Percentiles rank a stretch among this genome's conserved stretches.
Evolutionary conservation across 2,797 vertebrate species (phyloP).

Genomic region (Podargus strigoides): DNA sequence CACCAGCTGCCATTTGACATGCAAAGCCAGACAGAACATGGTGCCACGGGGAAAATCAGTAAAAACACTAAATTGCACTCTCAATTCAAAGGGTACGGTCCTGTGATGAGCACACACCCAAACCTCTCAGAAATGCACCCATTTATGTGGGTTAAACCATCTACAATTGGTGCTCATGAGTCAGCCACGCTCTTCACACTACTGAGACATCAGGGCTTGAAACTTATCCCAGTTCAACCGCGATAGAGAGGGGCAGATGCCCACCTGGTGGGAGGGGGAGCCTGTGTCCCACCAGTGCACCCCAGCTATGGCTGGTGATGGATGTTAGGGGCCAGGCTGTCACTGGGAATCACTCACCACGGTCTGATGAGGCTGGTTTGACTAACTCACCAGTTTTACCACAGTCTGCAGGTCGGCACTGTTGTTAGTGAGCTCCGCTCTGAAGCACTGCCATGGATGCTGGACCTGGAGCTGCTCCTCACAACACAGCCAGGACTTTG

Average conservation of each 20-base stretch:
- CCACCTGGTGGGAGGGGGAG: rapidly evolving
- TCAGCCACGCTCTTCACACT: not conserved
- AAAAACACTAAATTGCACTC: not conserved
- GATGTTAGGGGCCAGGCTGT: rapidly evolving
- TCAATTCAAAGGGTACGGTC: not conserved
- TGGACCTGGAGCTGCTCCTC: not conserved
- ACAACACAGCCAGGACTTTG: not conserved
- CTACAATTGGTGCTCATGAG: too few relatives aligned
- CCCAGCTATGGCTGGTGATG: too few relatives aligned
- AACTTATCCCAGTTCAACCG: not conserved
- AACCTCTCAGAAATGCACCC: not conserved
- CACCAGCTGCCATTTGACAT: not conserved
- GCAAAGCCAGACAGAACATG: not conserved
- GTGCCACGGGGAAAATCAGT: not conserved
- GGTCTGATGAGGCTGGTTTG: rapidly evolving
- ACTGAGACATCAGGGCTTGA: not conserved
- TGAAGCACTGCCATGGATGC: rapidly evolving
- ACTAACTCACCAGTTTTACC: not conserved
- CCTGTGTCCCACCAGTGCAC: not conserved
- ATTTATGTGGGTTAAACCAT: not conserved
- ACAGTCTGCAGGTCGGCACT: not conserved
- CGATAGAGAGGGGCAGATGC: not conserved
- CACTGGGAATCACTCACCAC: not conserved
- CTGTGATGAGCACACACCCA: rapidly evolving
- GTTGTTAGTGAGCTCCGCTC: rapidly evolving